A percentile compares a stretch with the other conserved stretches of the same genome.
Evolutionary conservation across 2,797 vertebrate species (phyloP).

Genomic region (Lutjanus campechanus): DNA sequence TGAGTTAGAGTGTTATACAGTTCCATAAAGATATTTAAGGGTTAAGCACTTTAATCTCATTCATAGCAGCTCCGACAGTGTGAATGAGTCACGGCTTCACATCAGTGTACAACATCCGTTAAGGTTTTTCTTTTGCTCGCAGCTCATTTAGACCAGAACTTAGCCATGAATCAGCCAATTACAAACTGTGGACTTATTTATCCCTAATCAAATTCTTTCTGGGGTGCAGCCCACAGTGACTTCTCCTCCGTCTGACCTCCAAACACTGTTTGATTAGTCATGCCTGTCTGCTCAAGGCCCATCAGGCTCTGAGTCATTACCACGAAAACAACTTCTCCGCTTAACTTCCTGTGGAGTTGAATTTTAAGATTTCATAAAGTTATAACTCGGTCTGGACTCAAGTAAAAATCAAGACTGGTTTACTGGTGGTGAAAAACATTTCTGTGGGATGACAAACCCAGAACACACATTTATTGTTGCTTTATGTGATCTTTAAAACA

Average conservation of each 20-base stretch:
- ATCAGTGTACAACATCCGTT: neutral
- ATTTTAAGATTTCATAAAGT: neutral
- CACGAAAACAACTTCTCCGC: constrained; percentile 8
- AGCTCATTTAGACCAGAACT: neutral
- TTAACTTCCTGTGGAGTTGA: constrained; percentile 4
- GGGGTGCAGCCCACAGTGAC: neutral
- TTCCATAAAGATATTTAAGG: neutral
- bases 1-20: too few relatives aligned
- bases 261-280: constrained; percentile 46
- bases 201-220: neutral
- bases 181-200: neutral
- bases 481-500: too few relatives aligned
- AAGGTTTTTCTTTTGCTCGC: neutral
- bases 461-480: too few relatives aligned
- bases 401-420: neutral
- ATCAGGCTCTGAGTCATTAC: constrained; percentile 21
- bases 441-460: too few relatives aligned
- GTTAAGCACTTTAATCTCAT: neutral
- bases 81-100: neutral
- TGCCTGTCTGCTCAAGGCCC: constrained; percentile 31
- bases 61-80: neutral
- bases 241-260: constrained; percentile 35
- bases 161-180: constrained; percentile 12
- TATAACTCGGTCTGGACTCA: neutral
- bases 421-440: neutral